Evolutionary conservation across 1,140 invertebrate genomes (phyloP), one percentile per base, ranked within the genome.

Genomic region (Heliothis subflexa): DNA sequence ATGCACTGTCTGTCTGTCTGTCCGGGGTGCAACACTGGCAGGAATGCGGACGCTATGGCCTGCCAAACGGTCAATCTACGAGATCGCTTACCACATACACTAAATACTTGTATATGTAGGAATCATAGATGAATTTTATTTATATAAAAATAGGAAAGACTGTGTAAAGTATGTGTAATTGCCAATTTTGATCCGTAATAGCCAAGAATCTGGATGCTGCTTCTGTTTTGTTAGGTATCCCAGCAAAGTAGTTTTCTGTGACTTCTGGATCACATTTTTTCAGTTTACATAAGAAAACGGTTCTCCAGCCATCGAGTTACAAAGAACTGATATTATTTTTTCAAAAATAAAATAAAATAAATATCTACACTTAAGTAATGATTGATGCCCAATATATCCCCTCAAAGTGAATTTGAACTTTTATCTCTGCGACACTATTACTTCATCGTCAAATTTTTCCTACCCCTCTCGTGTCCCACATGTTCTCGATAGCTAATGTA

Each of bases 401-500:
- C 7, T 40, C 33, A 7, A 21, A 55, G 16, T 59, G 21, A 61
- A 62, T 16, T 33, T 40, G 4, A 11, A 10, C 14, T 62, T 40
- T 13, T 3, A 14, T 40, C 28, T 14, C 40, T 55, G 55, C 54
- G 62, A 47, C 5, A 16, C 9, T 11, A 28, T 21, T 13, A 28
- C 55, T 59, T 28, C 21, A 21, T 28, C 7, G 4, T 40, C 7
- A 25, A 59, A 59, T 21, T 18, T 11, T 28, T 64, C 21, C 12
- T 47, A 70, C 62, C 49, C 61, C 45, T 25, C 64, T 68, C 62
- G 59, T 11, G 50, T 47, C 47, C 62, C 40, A 64, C 50, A 64
- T 77, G 74, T 74, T 57, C 1, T 21, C 28, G 1, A 62, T 62
- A 50, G 14, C 45, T 75, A 64, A 62, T 74, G 71, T 74, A 74